Percentiles rank a stretch among this genome's conserved stretches.
phyloP scores from a whole-genome alignment of 2,888 invertebrate species.

The Philopedon plagiatum region DNA sequence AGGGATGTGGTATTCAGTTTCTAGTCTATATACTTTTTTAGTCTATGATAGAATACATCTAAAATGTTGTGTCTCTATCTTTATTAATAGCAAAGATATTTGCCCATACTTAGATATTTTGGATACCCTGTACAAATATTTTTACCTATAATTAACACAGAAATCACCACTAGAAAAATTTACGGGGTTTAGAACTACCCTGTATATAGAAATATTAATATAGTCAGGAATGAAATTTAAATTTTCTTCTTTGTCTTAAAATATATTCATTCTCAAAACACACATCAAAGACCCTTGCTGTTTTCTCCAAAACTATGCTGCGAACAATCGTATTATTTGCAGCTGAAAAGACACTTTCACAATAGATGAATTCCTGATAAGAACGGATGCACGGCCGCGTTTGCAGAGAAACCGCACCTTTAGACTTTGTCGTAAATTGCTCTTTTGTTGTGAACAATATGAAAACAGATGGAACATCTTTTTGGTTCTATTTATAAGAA shows the following conservation, averaged over 20 bases:
- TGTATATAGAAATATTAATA: too few relatives aligned
- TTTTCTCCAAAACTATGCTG: neutral
- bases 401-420: conserved; percentile 31
- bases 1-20: too few relatives aligned
- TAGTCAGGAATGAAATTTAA: neutral
- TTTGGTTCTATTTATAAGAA: neutral
- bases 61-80: too few relatives aligned
- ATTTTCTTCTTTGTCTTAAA: neutral
- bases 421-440: conserved; percentile 29
- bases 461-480: neutral
- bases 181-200: too few relatives aligned
- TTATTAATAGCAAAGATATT: too few relatives aligned
- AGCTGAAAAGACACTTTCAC: conserved; percentile 25
- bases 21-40: too few relatives aligned
- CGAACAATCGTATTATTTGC: conserved; percentile 34
- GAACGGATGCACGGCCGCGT: conserved; percentile 22
- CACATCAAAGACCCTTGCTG: neutral
- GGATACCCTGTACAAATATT: too few relatives aligned
- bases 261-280: neutral
- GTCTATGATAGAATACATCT: too few relatives aligned
- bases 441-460: conserved; percentile 35
- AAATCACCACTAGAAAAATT: too few relatives aligned
- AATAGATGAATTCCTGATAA: conserved; percentile 26
- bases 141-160: too few relatives aligned
- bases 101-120: too few relatives aligned